A percentile compares a stretch with the other conserved stretches of the same genome.
phyloP scores from a whole-genome alignment of 2,888 invertebrate genomes.

The Sylvicola fuscatus region DNA sequence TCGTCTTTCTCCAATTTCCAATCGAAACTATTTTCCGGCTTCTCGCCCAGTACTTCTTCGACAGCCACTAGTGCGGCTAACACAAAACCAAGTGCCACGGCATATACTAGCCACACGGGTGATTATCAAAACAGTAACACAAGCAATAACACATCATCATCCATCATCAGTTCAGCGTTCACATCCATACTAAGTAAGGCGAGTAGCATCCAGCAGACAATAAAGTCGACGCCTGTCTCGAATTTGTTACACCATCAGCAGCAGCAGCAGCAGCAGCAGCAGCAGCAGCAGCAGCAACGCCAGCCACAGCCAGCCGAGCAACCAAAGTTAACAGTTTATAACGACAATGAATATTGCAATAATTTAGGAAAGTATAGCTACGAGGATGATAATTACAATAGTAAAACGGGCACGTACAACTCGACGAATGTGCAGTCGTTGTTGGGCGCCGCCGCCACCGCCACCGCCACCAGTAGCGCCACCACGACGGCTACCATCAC shows the following conservation, averaged over 20 bases:
- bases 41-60: too few relatives aligned
- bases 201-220: slow-evolving; percentile 1
- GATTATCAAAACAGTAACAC: slow-evolving; percentile 3
- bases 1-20: neutral
- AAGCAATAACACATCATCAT: slow-evolving; percentile 11
- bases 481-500: too few relatives aligned
- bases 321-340: too few relatives aligned
- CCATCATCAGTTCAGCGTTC: slow-evolving; percentile 11
- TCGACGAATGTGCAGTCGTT: too few relatives aligned
- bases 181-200: neutral
- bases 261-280: slow-evolving; percentile 6
- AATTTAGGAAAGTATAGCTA: too few relatives aligned
- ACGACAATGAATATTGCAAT: too few relatives aligned
- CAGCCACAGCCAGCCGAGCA: neutral
- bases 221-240: slow-evolving; percentile 1
- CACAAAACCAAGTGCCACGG: too few relatives aligned
- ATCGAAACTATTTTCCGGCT: too few relatives aligned
- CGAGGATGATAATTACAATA: neutral
- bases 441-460: neutral
- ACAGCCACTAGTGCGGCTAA: too few relatives aligned
- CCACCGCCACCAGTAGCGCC: neutral
- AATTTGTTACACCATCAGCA: slow-evolving; percentile 10
- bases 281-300: slow-evolving; percentile 5
- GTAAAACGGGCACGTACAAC: too few relatives aligned
- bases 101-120: neutral